Conservation (phyloP, 2,113 vertebrate species). For the Porphyrio hochstetteri region DNA sequence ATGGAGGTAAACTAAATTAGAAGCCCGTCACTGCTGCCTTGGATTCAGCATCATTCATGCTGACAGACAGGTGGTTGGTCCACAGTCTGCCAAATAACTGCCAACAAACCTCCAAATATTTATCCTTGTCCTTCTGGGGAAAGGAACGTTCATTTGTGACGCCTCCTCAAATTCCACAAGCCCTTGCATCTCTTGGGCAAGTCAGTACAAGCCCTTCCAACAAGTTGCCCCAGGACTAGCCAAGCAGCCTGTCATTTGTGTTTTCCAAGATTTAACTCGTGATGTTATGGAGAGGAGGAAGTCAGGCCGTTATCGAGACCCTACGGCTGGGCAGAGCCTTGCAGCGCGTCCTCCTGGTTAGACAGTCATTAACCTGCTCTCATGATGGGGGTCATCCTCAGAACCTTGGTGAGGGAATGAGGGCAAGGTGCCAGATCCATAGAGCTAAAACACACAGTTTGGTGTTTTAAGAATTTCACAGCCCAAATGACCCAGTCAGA, state of each 20-base stretch:
- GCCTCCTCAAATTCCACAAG: fast-evolving
- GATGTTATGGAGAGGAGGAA: fast-evolving
- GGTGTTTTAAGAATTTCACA: background rate
- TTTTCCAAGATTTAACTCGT: background rate
- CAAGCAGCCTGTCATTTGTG: fast-evolving
- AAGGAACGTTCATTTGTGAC: background rate
- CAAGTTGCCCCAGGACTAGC: background rate
- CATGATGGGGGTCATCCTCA: fast-evolving
- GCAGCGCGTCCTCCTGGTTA: too few species aligned
- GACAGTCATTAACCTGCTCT: fast-evolving
- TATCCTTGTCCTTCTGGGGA: background rate
- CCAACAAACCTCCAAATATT: background rate
- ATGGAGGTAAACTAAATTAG: background rate
- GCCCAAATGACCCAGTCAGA: background rate
- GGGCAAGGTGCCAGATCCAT: too few species aligned
- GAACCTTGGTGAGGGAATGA: fast-evolving
- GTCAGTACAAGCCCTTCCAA: background rate
- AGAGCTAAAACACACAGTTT: background rate
- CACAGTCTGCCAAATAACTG: fast-evolving
- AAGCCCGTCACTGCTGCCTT: background rate
- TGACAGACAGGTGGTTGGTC: background rate
- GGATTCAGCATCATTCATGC: background rate
- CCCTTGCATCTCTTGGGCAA: background rate
- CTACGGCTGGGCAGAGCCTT: background rate
- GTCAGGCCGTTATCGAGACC: fast-evolving